Evolutionary conservation across 1,140 invertebrate species (phyloP).

Genomic region (Pissodes strobi): DNA sequence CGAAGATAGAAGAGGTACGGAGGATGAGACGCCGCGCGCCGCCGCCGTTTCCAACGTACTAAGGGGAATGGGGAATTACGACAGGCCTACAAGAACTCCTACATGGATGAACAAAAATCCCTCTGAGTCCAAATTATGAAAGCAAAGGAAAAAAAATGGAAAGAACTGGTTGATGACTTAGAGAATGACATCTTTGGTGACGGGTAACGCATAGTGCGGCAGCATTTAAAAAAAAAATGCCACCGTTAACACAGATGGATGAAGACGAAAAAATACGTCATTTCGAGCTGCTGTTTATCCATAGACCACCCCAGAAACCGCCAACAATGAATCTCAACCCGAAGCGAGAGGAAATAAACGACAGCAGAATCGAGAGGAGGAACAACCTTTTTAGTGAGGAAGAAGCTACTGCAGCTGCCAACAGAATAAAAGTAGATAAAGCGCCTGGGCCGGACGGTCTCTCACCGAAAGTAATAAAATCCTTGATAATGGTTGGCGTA

Average conservation of each 20-base stretch:
- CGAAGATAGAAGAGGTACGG: not conserved
- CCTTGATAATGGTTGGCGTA: not conserved
- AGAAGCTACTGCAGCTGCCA: not conserved
- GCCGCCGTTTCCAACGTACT: not conserved
- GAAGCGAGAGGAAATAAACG: not conserved
- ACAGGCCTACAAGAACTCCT: not conserved
- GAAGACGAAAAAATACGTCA: not conserved
- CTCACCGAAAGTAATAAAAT: too few species aligned
- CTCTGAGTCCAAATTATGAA: not conserved
- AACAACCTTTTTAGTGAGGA: not conserved
- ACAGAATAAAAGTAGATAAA: not conserved
- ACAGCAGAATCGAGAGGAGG: not conserved
- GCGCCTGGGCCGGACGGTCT: not conserved
- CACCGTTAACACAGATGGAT: not conserved
- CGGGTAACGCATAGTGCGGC: not conserved
- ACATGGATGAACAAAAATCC: not conserved
- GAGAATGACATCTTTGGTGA: not conserved
- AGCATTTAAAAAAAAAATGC: not conserved
- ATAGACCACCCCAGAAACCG: not conserved
- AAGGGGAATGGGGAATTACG: not conserved
- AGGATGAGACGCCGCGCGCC: not conserved
- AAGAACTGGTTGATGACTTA: not conserved
- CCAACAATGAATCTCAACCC: not conserved
- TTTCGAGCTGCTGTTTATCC: not conserved
- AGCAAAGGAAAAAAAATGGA: not conserved